Evolutionary conservation across 2,888 invertebrate species (phyloP).

Genomic region (Polymixis flavicincta): DNA sequence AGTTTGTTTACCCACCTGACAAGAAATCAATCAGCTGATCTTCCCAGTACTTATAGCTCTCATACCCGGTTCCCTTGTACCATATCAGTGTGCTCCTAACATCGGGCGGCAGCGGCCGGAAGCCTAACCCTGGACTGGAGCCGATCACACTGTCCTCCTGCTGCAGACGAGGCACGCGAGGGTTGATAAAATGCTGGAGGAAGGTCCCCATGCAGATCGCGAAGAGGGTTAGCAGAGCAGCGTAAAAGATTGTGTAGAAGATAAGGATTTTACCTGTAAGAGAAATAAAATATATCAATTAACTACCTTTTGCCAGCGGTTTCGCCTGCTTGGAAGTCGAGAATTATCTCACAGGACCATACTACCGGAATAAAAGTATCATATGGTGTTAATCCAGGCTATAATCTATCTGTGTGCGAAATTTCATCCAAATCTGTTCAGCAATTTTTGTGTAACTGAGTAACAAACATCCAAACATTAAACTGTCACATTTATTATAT

Average conservation of each 20-base stretch:
- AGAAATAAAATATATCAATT: slow-evolving; percentile 14
- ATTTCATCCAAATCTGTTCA: no score
- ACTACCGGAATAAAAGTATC: no score
- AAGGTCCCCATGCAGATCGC: slow-evolving; percentile 98
- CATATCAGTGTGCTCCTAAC: slow-evolving; percentile 98
- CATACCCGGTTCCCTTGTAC: slow-evolving; percentile 95
- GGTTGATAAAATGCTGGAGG: slow-evolving; percentile 96
- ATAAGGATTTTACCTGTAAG: slow-evolving; percentile 96
- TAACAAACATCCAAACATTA: no score
- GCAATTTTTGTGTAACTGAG: no score
- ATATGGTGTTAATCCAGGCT: no score
- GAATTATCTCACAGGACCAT: no score
- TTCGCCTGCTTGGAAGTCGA: no score
- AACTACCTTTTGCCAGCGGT: no score
- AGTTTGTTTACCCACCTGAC: slow-evolving; percentile 91
- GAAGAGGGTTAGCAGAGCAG: slow-evolving; percentile 96
- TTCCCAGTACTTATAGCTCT: slow-evolving; percentile 95
- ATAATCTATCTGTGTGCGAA: no score
- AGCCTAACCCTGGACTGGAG: slow-evolving; percentile 98
- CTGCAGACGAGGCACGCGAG: slow-evolving; percentile 96
- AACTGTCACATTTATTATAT: no score
- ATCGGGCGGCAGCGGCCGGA: slow-evolving; percentile 97
- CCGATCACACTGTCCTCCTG: slow-evolving; percentile 96
- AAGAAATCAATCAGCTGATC: slow-evolving; percentile 94
- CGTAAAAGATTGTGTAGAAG: slow-evolving; percentile 98